Evolutionary conservation across 2,113 vertebrate species (phyloP).

Genomic region (Centropus unirufus): DNA sequence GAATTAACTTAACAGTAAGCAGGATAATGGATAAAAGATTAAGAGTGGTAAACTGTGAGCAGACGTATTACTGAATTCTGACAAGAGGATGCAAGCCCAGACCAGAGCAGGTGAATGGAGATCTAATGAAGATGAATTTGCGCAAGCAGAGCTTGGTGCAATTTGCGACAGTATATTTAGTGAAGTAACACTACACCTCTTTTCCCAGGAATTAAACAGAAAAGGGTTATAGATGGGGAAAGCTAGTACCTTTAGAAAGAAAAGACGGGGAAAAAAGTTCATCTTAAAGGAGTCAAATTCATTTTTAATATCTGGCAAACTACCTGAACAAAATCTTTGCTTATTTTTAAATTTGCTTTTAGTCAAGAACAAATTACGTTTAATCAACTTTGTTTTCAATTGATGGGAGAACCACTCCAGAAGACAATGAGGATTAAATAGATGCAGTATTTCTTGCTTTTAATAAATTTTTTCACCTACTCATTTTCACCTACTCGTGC

Average conservation of each 20-base stretch:
- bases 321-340: neutral
- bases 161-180: neutral
- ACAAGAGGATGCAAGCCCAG: neutral
- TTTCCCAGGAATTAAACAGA: neutral
- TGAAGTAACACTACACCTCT: neutral
- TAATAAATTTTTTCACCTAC: neutral
- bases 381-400: neutral
- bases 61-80: neutral
- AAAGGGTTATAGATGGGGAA: neutral
- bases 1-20: constrained; percentile 3
- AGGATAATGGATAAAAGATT: neutral
- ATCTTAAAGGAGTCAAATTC: neutral
- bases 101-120: neutral
- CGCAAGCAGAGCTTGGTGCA: neutral
- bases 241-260: neutral
- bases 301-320: neutral
- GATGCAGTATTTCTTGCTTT: neutral
- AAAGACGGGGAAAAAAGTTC: neutral
- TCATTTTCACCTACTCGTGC: neutral
- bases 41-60: neutral
- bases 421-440: neutral
- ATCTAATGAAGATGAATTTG: neutral
- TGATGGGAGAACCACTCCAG: neutral
- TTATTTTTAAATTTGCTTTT: neutral
- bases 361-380: neutral